Evolutionary conservation across 1,140 invertebrate genomes (phyloP), one percentile per base, ranked within the genome.

Genomic region (Mactra quadrangularis): DNA sequence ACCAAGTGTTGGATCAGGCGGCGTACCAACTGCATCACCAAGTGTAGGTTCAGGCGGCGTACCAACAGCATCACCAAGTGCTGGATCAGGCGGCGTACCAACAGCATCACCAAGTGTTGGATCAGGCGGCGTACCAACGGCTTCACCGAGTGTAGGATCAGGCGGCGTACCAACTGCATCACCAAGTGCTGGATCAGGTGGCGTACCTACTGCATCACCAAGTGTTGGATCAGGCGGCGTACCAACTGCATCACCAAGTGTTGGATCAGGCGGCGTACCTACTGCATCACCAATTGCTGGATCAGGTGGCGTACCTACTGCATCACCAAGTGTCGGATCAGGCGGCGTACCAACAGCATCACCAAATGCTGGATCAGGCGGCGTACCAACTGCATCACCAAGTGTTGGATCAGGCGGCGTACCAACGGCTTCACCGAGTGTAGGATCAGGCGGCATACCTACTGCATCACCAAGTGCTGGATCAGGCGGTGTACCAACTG

Each of bases 1-100:
- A 22, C 85, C 85, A 70, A 27, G n/a, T 45, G 11, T 62, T 55
- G 66, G 38, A 31, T 52, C 47, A 45, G 57, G 52, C 17, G 70
- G 64, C 19, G 17, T 66, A 29, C 84, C 86, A 70, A 85, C 84
- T 22, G 78, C 76, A 52, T 19, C 38, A 35, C 75, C 78, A 47
- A 38, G 60, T n/a, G 22, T 55, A 31, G 45, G 31, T 17, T 59
- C 77, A n/a, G 77, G 52, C 41, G n/a, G 55, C 11, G n/a, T 38
- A 31, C 75, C 75, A 64, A 79, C 83, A 25, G 68, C 79, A 38
- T n/a, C 52, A 52, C 77, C 77, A 71, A 53, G 64, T 7, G 4
- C 68, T 15, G 35, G 29, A 15, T 50, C 77, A 27, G 57, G 55
- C n/a, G 35, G 47, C 17, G 3, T 22, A 13, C 77, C 77, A 29